phyloP scores from a whole-genome alignment of 2,113 vertebrate genomes.

The Ascaphus truei region DNA sequence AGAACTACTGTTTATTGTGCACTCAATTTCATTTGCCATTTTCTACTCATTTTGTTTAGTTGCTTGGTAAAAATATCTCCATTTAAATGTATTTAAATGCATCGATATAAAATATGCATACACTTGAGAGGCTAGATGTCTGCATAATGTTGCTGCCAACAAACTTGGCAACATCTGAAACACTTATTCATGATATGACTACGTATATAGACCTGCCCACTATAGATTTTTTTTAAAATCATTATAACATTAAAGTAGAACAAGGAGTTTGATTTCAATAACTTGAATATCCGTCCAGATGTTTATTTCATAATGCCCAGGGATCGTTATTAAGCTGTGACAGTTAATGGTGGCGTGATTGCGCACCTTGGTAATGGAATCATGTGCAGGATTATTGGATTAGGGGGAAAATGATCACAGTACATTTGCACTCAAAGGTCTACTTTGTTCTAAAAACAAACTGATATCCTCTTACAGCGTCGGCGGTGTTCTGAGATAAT shows the following conservation, averaged over 20 bases:
- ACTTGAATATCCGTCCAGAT: background rate
- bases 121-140: slow-evolving; percentile 1
- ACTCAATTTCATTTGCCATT: background rate
- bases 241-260: background rate
- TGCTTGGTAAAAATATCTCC: slow-evolving; percentile 3
- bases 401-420: background rate
- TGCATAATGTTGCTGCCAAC: background rate
- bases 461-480: too few relatives aligned
- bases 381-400: background rate
- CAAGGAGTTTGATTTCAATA: slow-evolving; percentile 5
- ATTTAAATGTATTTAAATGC: slow-evolving; percentile 20
- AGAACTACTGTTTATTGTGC: background rate
- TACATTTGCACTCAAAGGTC: too few relatives aligned
- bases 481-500: too few relatives aligned
- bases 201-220: background rate
- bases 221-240: background rate
- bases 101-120: slow-evolving; percentile 5
- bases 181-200: slow-evolving; percentile 5
- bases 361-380: background rate
- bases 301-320: slow-evolving; percentile 1
- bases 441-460: too few relatives aligned
- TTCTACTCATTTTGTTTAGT: slow-evolving; percentile 4
- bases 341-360: background rate
- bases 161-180: slow-evolving; percentile 17
- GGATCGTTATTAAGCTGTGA: background rate